Base-by-base conservation (phyloP, 2,888 invertebrate species). In the Amblyjoppa fuscipennis region DNA sequence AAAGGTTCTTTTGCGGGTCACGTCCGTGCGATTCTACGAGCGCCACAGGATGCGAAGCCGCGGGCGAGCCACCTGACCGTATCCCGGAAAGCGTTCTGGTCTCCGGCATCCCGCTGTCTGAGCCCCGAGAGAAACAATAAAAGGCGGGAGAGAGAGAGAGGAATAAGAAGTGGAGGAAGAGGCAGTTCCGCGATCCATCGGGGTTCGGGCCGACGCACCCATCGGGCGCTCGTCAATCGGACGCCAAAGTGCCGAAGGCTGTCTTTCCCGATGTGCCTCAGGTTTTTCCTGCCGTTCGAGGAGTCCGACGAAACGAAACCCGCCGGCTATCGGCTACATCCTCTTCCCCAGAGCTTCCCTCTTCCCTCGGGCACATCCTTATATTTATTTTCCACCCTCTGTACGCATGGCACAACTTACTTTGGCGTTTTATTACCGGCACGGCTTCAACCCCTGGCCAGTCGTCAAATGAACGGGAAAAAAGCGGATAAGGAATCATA, bases 71-170 rank as follows among this genome's bases (percentile, higher is more conserved):
- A 66, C 76, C 77, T 68, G 25, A 68, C 45, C 75, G 64, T 70
- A 81, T 64, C 61, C 41, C 56, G 75, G 53, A 77, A 77, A 84
- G 49, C 68, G 77, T 64, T 77, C 77, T 68, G 56, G 66, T 49
- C 61, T 61, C 61, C 16, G 28, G 61, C 31, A 61, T 31, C 28
- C 34, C 49, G 68, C 59, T 28, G 51, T 68, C 73, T 81, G 49
- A 59, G 68, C 41, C 66, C 68, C 45, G 61, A 34, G 51, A 61
- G 61, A 81, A 84, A 73, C 84, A 81, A 84, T 81, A 81, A 81
- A 76, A 71, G 71, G 41, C 80, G 84, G 49, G 64, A 70, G 71
- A 77, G 20, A 71, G 49, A 73, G 49, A 73, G 76, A 59, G 56
- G 28, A 28, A 7, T 28, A 16, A 61, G 69, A 68, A 59, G 53